Conservation (phyloP, 2,888 invertebrate species). For the Drosophila lacicola region DNA sequence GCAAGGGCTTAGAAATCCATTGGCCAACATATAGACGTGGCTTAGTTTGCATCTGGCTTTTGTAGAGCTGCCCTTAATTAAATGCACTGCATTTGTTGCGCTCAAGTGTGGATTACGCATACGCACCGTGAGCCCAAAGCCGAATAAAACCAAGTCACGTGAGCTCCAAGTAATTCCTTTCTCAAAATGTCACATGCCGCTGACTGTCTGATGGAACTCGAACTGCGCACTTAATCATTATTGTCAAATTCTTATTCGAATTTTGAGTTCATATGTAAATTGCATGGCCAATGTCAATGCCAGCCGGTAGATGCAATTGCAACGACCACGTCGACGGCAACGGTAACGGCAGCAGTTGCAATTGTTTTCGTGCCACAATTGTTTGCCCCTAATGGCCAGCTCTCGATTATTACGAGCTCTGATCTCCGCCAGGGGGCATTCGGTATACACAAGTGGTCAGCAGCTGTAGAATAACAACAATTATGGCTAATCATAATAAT, state of each 20-base stretch:
- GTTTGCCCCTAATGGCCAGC: constrained; percentile 27
- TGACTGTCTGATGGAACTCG: constrained; percentile 29
- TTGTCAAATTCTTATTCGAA: neutral
- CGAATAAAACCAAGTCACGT: neutral
- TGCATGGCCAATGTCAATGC: constrained; percentile 33
- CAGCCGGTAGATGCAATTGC: constrained; percentile 1
- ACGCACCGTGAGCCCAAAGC: neutral
- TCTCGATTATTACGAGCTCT: constrained; percentile 27
- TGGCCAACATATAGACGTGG: constrained; percentile 17
- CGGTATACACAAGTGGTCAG: constrained; percentile 61
- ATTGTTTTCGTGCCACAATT: constrained; percentile 34
- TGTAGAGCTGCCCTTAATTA: constrained; percentile 25
- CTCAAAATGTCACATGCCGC: constrained; percentile 2
- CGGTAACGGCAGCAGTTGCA: constrained; percentile 13
- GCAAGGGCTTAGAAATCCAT: neutral
- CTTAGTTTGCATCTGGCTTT: constrained; percentile 16
- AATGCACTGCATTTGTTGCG: constrained; percentile 3
- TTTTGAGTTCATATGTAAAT: constrained; percentile 10
- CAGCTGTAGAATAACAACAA: constrained; percentile 23
- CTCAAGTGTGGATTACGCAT: constrained; percentile 22
- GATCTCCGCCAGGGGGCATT: constrained; percentile 22
- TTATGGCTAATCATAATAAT: constrained; percentile 37
- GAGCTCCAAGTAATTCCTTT: constrained; percentile 14
- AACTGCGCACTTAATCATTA: constrained; percentile 27
- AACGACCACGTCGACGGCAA: neutral